These are phyloP conservation scores for Chamaea fasciata DNA, from an alignment of 2,113 vertebrate genomes.

Conservation along the genomic window DNA sequence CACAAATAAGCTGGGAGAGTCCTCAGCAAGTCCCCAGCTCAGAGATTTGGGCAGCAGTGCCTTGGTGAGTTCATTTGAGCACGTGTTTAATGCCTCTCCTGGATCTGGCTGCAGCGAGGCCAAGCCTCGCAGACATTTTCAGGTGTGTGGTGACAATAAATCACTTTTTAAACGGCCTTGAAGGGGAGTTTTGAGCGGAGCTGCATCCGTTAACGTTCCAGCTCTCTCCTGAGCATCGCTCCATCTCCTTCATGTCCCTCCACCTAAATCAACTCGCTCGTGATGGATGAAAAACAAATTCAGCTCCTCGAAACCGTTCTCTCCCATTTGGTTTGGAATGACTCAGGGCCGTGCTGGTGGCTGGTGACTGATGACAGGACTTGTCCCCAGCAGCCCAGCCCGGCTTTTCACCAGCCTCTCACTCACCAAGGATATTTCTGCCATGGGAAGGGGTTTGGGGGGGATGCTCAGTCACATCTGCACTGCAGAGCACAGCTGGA, in stretches of 20 bases:
- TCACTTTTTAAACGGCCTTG: not conserved
- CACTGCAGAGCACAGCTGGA: not conserved
- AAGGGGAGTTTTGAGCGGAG: not conserved
- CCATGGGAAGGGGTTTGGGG: not conserved
- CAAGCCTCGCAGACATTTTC: not conserved
- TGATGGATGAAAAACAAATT: not conserved
- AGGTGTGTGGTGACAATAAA: conserved; percentile 38
- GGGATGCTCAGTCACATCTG: conserved; percentile 6
- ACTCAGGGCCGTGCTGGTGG: not conserved
- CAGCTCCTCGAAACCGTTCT: not conserved
- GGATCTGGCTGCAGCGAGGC: not conserved
- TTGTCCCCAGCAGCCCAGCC: conserved; percentile 8
- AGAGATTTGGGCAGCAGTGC: fast-evolving
- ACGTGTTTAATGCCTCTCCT: not conserved
- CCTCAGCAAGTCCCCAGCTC: not conserved
- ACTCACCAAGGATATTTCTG: not conserved
- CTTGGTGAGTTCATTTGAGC: not conserved
- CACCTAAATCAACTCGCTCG: not conserved
- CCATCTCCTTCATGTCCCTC: not conserved
- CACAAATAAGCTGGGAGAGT: not conserved
- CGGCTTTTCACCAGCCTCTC: conserved; percentile 7
- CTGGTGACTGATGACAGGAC: conserved; percentile 19
- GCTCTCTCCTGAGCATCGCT: conserved; percentile 31
- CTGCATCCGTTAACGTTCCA: not conserved
- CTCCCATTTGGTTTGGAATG: not conserved